Conservation (phyloP, 2,888 invertebrate species). For the Cheilosia impressa region DNA sequence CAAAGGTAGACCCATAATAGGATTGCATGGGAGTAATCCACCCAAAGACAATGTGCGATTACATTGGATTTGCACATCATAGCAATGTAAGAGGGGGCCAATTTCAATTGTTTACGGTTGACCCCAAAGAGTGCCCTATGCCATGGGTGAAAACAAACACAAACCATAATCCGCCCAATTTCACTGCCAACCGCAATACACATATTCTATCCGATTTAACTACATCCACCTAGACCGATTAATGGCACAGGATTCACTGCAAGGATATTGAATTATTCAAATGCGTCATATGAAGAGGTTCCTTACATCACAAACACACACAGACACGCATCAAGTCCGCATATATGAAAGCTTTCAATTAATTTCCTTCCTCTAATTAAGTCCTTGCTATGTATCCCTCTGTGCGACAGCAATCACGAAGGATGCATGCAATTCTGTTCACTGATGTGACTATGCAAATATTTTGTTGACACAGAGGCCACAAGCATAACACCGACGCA, state of each 20-base stretch:
- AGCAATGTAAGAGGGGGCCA: too few relatives aligned
- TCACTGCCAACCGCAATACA: neutral
- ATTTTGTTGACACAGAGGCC: neutral
- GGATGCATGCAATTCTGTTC: neutral
- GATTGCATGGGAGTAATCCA: too few relatives aligned
- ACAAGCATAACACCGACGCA: neutral
- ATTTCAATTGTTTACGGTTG: too few relatives aligned
- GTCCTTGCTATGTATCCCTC: neutral
- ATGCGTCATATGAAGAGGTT: neutral
- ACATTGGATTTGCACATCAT: too few relatives aligned
- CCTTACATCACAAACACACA: neutral
- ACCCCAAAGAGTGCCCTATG: too few relatives aligned
- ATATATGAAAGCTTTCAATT: conserved; percentile 26
- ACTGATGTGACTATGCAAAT: conserved; percentile 15
- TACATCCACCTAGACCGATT: neutral
- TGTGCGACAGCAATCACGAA: neutral
- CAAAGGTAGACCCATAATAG: too few relatives aligned
- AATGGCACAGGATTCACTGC: neutral
- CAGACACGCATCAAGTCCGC: too few relatives aligned
- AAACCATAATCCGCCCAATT: too few relatives aligned
- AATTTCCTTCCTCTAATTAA: conserved; percentile 25
- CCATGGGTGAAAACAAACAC: too few relatives aligned
- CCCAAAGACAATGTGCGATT: too few relatives aligned
- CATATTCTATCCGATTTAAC: conserved; percentile 9
- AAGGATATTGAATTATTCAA: conserved; percentile 19